Evolutionary conservation across 2,797 vertebrate genomes (phyloP), one percentile per base, ranked within the genome.

Genomic region (Trichosurus vulpecula): DNA sequence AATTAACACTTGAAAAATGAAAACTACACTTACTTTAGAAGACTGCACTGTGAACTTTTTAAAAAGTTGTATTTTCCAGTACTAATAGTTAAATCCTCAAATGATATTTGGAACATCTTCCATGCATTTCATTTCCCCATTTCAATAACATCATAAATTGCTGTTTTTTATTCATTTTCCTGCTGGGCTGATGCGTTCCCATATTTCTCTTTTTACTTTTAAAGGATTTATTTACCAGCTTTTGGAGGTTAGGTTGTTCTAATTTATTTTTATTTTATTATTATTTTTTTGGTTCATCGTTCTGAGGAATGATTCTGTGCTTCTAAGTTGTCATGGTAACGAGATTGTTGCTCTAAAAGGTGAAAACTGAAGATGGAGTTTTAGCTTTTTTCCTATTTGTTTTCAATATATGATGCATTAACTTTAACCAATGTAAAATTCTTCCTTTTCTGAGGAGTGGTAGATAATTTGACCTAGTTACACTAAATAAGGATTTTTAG

Each of bases 241-340:
- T 56, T 91, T 55, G 29, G 56, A 96, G 92, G 35, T 89, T 54
- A 90, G 89, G 8, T 55, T 53, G 35, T 5, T 93, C 91, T 92
- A 91, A 29, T 93, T 94, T 92, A 81, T 91, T 90, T 94, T 29
- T 52, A 57, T 74, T 27, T 94, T 92, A 89, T 55, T 93, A 91
- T 87, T 61, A 53, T 92, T 94, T 91, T 35, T 91, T 35, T 25
- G 8, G 61, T 41, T 66, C 55, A 27, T 87, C 1, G 89, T 91
- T 96, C 95, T 97, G 35, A 52, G 74, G 56, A 92, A 96, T 53
- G 41, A 51, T 94, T 95, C 92, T 95, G 92, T 93, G 90, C 93
- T 95, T 91, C 53, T 94, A 54, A 92, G 98, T 97, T 97, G 96
- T 97, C 97, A 97, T 97, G 93, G 97, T 95, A 97, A 98, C 95